phyloP scores from a whole-genome alignment of 2,797 vertebrate genomes.

The Hozukius guyotensis region DNA sequence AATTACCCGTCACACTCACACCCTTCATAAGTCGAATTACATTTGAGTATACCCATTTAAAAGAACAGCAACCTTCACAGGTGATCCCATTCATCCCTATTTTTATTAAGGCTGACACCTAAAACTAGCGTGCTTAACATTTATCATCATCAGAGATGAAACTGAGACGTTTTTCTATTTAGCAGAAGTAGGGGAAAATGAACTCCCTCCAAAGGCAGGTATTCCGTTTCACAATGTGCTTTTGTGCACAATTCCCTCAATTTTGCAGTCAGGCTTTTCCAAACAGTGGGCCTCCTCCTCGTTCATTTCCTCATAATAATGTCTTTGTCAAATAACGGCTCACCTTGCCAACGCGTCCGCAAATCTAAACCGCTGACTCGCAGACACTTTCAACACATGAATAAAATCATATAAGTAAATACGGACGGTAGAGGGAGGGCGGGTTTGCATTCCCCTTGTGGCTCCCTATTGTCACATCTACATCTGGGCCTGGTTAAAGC shows the following conservation, averaged over 20 bases:
- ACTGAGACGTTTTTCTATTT: slow-evolving; percentile 60
- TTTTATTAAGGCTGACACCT: slow-evolving; percentile 59
- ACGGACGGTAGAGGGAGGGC: slow-evolving; percentile 45
- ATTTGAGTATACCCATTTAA: slow-evolving; percentile 17
- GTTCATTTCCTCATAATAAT: slow-evolving; percentile 83
- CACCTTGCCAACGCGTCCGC: slow-evolving; percentile 75
- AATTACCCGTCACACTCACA: slow-evolving; percentile 4
- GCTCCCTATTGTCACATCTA: slow-evolving; percentile 90
- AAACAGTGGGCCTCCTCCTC: slow-evolving; percentile 76
- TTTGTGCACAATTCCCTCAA: slow-evolving; percentile 67
- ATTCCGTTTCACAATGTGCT: slow-evolving; percentile 77
- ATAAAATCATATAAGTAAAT: slow-evolving; percentile 82
- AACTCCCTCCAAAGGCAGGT: slow-evolving; percentile 62
- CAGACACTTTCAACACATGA: slow-evolving; percentile 72
- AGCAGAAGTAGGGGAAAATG: slow-evolving; percentile 42
- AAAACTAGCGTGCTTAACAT: slow-evolving; percentile 51
- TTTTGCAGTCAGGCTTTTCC: slow-evolving; percentile 59
- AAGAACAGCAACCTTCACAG: slow-evolving; percentile 46
- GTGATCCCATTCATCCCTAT: slow-evolving; percentile 38
- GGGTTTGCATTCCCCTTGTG: slow-evolving; percentile 78
- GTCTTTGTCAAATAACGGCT: slow-evolving; percentile 80
- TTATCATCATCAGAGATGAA: slow-evolving; percentile 68
- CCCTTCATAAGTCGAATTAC: slow-evolving; percentile 14
- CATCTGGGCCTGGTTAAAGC: slow-evolving; percentile 95
- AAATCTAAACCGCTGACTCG: slow-evolving; percentile 73